These are phyloP conservation scores for Drosophila cardini DNA, from an alignment of 1,140 invertebrate species.

Conservation along the genomic window DNA sequence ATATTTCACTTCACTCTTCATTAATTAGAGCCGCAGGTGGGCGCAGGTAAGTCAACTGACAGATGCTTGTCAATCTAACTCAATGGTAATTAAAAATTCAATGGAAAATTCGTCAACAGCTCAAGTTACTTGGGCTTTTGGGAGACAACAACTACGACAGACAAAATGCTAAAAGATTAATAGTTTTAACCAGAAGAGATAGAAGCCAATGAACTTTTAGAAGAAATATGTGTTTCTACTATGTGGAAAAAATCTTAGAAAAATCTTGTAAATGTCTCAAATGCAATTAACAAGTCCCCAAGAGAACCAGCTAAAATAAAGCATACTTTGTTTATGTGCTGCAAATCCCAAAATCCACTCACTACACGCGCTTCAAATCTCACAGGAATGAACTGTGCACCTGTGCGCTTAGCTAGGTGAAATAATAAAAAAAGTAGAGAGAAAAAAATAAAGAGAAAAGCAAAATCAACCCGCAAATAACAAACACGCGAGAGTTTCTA, in stretches of 20 bases:
- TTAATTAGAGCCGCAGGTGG: conserved; percentile 65
- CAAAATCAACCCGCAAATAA: conserved; percentile 22
- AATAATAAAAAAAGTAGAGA: neutral
- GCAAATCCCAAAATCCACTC: conserved; percentile 41
- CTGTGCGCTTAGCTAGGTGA: conserved; percentile 24
- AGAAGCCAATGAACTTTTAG: conserved; percentile 3
- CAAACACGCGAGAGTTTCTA: conserved; percentile 27
- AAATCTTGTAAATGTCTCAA: conserved; percentile 1
- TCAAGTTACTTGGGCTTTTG: neutral
- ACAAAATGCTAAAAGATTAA: conserved; percentile 31
- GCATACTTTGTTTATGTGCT: conserved; percentile 16
- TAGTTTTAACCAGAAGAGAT: conserved; percentile 29
- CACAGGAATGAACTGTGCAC: conserved; percentile 39
- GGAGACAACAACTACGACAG: conserved; percentile 9
- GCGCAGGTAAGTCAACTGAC: conserved; percentile 55
- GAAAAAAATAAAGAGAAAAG: conserved; percentile 16
- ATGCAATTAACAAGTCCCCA: conserved; percentile 44
- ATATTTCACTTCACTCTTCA: conserved; percentile 52
- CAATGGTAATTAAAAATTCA: conserved; percentile 68
- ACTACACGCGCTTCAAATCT: conserved; percentile 32
- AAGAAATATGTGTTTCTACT: neutral
- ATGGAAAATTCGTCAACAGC: conserved; percentile 36
- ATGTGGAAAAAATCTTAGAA: neutral
- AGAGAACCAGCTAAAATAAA: neutral
- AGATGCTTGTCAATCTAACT: conserved; percentile 67